Evolutionary conservation across 1,140 invertebrate species (phyloP).

Genomic region (Trigoniulus corallinus): DNA sequence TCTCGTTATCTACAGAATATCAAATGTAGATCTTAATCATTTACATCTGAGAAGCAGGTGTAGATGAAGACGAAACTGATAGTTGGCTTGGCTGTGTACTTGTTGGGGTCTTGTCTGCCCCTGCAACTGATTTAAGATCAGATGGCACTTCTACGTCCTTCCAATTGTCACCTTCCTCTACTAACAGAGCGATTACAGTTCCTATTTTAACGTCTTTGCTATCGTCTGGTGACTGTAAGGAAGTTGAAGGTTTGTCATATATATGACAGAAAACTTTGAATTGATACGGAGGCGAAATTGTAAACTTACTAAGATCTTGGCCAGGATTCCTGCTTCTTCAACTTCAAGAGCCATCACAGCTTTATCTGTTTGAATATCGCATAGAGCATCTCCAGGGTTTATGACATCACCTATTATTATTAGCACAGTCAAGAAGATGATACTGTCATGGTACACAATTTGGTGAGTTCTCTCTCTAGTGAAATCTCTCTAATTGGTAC

Average conservation of each 20-base stretch:
- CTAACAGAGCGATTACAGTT: constrained; percentile 72
- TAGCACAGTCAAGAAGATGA: too few species aligned
- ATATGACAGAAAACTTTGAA: background rate
- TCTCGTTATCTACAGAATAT: too few species aligned
- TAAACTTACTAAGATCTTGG: constrained; percentile 36
- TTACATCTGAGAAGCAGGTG: background rate
- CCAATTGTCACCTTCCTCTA: constrained; percentile 57
- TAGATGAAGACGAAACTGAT: background rate
- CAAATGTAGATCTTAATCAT: background rate
- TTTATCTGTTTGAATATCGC: constrained; percentile 46
- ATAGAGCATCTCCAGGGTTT: constrained; percentile 36
- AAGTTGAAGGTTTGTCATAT: background rate
- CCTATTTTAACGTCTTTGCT: constrained; percentile 69
- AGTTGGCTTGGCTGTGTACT: background rate
- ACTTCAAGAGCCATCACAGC: constrained; percentile 37
- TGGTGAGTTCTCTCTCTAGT: too few species aligned
- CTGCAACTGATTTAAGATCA: background rate
- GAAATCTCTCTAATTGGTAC: too few species aligned
- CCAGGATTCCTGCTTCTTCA: constrained; percentile 39
- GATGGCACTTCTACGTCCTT: constrained; percentile 34
- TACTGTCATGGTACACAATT: too few species aligned
- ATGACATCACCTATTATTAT: constrained; percentile 30
- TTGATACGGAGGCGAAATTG: background rate
- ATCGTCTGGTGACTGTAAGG: constrained; percentile 43
- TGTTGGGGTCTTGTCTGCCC: background rate